phyloP scores from a whole-genome alignment of 2,797 vertebrate species.

The Cossypha caffra region DNA sequence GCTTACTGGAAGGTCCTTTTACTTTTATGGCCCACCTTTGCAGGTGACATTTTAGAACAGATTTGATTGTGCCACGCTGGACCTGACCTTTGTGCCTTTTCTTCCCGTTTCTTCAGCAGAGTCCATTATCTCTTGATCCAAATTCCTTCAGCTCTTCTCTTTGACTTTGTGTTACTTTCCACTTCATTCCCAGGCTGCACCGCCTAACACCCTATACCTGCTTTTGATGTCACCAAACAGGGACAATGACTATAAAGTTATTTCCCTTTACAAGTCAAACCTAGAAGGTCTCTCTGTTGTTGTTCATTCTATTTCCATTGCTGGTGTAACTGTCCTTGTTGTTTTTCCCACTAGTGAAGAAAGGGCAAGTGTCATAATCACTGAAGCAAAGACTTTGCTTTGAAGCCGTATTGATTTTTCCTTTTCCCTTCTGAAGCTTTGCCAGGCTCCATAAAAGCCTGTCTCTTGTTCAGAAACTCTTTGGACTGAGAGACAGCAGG shows the following conservation, averaged over 20 bases:
- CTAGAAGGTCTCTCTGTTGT: slow-evolving; percentile 56
- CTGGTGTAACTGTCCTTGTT: slow-evolving; percentile 54
- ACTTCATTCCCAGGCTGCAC: neutral
- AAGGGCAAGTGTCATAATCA: slow-evolving; percentile 70
- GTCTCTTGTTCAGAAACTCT: slow-evolving; percentile 57
- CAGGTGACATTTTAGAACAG: neutral
- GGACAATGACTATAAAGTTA: slow-evolving; percentile 41
- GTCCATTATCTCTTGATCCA: slow-evolving; percentile 2
- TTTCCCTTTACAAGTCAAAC: slow-evolving; percentile 56
- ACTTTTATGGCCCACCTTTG: neutral
- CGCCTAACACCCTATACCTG: neutral
- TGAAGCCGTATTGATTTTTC: slow-evolving; percentile 67
- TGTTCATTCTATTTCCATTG: slow-evolving; percentile 54
- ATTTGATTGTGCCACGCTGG: neutral
- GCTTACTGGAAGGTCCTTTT: neutral
- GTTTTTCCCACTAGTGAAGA: slow-evolving; percentile 61
- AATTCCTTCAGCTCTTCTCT: slow-evolving; percentile 11
- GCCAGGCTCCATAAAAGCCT: slow-evolving; percentile 54
- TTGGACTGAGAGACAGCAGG: slow-evolving; percentile 52
- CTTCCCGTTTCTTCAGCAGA: neutral
- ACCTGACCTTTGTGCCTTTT: slow-evolving; percentile 34
- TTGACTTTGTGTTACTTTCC: slow-evolving; percentile 42
- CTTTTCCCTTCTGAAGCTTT: slow-evolving; percentile 54
- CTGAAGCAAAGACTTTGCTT: slow-evolving; percentile 64
- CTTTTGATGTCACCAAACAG: slow-evolving; percentile 43